Evolutionary conservation across 1,140 invertebrate genomes (phyloP), one percentile per base, ranked within the genome.

Genomic region (Orius laevigatus): DNA sequence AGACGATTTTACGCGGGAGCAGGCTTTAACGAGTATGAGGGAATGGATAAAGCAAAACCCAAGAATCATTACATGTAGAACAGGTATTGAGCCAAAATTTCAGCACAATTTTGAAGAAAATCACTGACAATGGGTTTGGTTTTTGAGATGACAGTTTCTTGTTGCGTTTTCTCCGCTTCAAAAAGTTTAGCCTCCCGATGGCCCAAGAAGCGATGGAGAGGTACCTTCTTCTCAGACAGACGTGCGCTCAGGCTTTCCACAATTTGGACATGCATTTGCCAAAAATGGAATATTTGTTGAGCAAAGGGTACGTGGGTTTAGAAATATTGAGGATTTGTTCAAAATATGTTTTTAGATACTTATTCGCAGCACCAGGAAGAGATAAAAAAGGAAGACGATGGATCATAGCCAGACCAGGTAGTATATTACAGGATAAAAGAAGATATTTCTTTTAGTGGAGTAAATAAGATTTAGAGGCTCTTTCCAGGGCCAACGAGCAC

Each of bases 121-220:
- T 15, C 9, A 39, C n/a, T 5, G 14, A 39, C 32, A 43, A 5
- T 49, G 3, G 3, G 25, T 25, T 25, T 48, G 38, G 2, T 33
- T n/a, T 42, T 18, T 18, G 60, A 85, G 85, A 89, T 68, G 65
- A 71, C 5, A 71, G 66, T 58, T 90, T 81, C 62, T 65, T 89
- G 12, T 64, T 89, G 33, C 70, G 79, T 54, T 91, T 86, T 62
- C 63, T 89, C n/a, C 71, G 85, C 12, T 73, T 74, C 19, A 82
- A 85, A 62, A 89, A 90, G 58, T 89, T 83, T 63, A 81, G 79
- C 55, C 75, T 90, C 1, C 76, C 79, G 1, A 78, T 84, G 69
- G 78, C 85, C 1, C 77, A 86, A 58, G 78, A 84, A 55, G 78
- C 84, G 1, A 67, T 89, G 32, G 78, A 89, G 59, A 72, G 83